These are phyloP conservation scores for Drosophila auraria DNA, from an alignment of 1,140 invertebrate genomes.

Conservation along the genomic window DNA sequence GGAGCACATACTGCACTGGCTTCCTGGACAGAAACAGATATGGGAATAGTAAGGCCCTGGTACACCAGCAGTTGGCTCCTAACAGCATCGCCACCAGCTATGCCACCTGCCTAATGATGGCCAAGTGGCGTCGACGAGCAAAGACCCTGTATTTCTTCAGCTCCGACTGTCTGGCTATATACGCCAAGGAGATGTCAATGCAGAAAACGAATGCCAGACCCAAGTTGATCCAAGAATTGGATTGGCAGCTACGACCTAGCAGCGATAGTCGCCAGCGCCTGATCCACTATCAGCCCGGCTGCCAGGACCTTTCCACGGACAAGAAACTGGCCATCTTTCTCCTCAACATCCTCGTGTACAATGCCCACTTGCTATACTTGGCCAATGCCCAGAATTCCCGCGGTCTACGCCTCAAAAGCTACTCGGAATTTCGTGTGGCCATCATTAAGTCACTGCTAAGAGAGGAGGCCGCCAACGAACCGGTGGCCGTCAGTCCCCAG, in stretches of 20 bases:
- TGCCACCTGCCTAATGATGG: conserved; percentile 69
- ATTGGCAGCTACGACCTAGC: conserved; percentile 49
- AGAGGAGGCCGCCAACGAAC: conserved; percentile 24
- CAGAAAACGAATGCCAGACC: conserved; percentile 65
- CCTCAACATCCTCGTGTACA: conserved; percentile 62
- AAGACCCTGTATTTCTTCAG: conserved; percentile 73
- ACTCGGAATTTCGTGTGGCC: conserved; percentile 58
- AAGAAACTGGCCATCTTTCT: conserved; percentile 59
- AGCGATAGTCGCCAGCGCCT: conserved; percentile 45
- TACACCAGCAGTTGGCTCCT: conserved; percentile 52
- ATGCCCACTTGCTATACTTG: conserved; percentile 59
- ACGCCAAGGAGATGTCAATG: conserved; percentile 71
- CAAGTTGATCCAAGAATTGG: conserved; percentile 69
- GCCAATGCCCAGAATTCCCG: conserved; percentile 26
- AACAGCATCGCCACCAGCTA: conserved; percentile 64
- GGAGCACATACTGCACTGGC: conserved; percentile 66
- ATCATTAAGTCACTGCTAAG: conserved; percentile 63
- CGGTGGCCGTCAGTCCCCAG: conserved; percentile 2
- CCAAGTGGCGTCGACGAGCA: conserved; percentile 62
- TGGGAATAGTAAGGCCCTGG: conserved; percentile 67
- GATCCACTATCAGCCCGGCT: conserved; percentile 47
- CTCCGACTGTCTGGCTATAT: conserved; percentile 72
- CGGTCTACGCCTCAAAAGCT: conserved; percentile 38
- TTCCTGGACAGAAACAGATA: conserved; percentile 69
- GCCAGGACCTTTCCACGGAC: conserved; percentile 44